A percentile compares a stretch with the other conserved stretches of the same genome.
Conservation (phyloP, 2,888 invertebrate species). For the Ferrisia virgata region DNA sequence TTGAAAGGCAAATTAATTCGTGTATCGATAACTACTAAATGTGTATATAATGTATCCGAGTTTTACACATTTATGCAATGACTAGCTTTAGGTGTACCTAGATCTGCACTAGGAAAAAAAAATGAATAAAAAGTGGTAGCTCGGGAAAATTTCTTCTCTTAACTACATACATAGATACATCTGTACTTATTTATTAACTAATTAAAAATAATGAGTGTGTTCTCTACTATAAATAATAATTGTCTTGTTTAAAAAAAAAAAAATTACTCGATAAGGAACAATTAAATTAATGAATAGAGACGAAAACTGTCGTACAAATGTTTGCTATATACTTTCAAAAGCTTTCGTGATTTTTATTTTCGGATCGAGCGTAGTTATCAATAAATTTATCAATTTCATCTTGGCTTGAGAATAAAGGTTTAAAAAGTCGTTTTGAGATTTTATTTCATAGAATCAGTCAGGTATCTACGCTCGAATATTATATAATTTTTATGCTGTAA, state of each 20-base stretch:
- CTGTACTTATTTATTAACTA: neutral
- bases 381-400: too few relatives aligned
- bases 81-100: neutral
- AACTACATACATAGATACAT: too few relatives aligned
- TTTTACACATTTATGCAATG: neutral
- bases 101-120: neutral
- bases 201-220: conserved; percentile 5
- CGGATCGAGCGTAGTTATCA: too few relatives aligned
- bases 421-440: too few relatives aligned
- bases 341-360: neutral
- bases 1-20: conserved; percentile 10
- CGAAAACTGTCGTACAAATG: neutral
- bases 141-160: neutral
- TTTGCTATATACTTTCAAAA: neutral
- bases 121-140: neutral
- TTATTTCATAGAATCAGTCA: too few relatives aligned
- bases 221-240: neutral
- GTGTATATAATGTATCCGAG: neutral
- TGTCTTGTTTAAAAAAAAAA: neutral
- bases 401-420: too few relatives aligned
- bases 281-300: neutral
- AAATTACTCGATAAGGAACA: neutral
- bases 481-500: too few relatives aligned
- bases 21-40: neutral
- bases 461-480: too few relatives aligned